Evolutionary conservation across 2,113 vertebrate genomes (phyloP).

Genomic region (Vireo altiloquus): DNA sequence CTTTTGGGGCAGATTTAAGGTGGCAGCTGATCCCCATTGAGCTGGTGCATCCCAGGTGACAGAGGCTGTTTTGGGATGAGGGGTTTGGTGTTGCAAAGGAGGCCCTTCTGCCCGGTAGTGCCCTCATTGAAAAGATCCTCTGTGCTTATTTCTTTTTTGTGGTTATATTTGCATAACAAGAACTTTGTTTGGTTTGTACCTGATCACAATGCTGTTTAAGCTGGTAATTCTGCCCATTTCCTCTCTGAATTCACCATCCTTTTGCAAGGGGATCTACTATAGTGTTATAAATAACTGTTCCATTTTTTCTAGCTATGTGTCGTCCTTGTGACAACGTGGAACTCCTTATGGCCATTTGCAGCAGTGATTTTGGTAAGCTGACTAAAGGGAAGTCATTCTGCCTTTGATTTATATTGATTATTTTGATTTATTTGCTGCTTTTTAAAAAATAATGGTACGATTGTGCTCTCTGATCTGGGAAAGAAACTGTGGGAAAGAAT

Average conservation of each 20-base stretch:
- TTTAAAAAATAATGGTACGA: not conserved
- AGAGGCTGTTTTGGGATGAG: not conserved
- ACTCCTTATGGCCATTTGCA: conserved; percentile 81
- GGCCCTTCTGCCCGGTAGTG: not conserved
- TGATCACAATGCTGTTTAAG: not conserved
- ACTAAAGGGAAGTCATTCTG: not conserved
- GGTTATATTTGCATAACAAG: not conserved
- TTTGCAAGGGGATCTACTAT: not conserved
- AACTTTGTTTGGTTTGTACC: not conserved
- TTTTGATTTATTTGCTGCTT: not conserved
- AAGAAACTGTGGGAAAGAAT: not conserved
- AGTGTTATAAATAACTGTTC: not conserved
- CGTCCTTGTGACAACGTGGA: conserved; percentile 77
- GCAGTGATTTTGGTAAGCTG: conserved; percentile 81
- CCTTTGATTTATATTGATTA: not conserved
- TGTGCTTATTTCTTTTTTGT: not conserved
- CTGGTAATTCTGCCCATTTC: not conserved
- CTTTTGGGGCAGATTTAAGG: not conserved
- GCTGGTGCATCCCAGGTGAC: not conserved
- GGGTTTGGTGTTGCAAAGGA: not conserved
- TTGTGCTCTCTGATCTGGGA: not conserved
- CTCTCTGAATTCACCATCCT: not conserved
- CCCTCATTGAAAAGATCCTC: not conserved
- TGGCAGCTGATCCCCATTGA: rapidly evolving
- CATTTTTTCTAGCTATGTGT: conserved; percentile 68